Percentiles rank a stretch among this genome's conserved stretches.
phyloP scores from a whole-genome alignment of 2,797 vertebrate genomes.

The Ctenopoma multispine region DNA sequence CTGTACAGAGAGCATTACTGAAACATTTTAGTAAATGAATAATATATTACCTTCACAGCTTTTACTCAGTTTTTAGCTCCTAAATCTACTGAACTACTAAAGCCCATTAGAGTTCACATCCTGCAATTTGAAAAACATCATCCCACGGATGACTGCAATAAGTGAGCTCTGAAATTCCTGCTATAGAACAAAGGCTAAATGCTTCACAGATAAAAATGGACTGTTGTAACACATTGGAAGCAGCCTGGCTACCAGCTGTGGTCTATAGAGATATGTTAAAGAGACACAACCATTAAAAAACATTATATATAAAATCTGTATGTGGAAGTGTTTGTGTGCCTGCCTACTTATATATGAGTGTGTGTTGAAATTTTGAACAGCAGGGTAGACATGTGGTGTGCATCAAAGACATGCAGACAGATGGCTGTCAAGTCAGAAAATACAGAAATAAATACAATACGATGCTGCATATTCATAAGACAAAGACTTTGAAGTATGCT shows the following conservation, averaged over 20 bases:
- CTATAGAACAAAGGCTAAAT: conserved; percentile 28
- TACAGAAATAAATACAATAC: conserved; percentile 60
- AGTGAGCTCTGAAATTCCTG: not conserved
- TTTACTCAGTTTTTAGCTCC: conserved; percentile 12
- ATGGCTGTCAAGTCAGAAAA: conserved; percentile 69
- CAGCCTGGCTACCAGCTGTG: conserved; percentile 3
- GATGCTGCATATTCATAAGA: conserved; percentile 81
- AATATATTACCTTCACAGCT: conserved; percentile 9
- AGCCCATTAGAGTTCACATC: conserved; percentile 5
- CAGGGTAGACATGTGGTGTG: conserved; percentile 77
- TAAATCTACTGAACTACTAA: conserved; percentile 14
- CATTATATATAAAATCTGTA: conserved; percentile 50
- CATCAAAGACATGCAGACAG: conserved; percentile 77
- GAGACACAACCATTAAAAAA: conserved; percentile 34
- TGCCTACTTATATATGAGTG: conserved; percentile 4
- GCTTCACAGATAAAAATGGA: conserved; percentile 34
- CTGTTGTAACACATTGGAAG: conserved; percentile 11
- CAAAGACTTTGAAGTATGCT: conserved; percentile 81
- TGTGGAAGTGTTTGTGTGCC: conserved; percentile 24
- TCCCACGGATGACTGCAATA: conserved; percentile 7
- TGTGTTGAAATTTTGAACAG: conserved; percentile 66
- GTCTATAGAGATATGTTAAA: conserved; percentile 33
- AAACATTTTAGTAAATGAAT: conserved; percentile 34
- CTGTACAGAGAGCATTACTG: conserved; percentile 9
- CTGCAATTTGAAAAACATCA: conserved; percentile 26